Evolutionary conservation across 2,113 vertebrate genomes (phyloP).

Genomic region (Catagonus wagneri): DNA sequence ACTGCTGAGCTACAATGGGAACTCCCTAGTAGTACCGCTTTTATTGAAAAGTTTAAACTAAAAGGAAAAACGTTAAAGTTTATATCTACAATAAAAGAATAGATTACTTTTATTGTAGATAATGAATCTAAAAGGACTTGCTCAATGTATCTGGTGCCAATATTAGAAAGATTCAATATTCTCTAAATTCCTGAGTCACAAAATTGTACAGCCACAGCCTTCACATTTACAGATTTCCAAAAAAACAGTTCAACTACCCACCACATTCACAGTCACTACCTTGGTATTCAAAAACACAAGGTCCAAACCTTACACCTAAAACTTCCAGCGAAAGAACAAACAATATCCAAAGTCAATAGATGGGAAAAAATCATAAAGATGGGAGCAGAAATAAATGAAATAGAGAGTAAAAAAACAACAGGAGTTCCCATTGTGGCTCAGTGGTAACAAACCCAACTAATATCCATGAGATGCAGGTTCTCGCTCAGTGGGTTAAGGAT

Average conservation of each 20-base stretch:
- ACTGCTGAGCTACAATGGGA: no score
- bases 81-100: neutral
- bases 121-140: neutral
- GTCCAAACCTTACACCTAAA: no score
- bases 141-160: neutral
- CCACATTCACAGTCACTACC: neutral
- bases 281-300: neutral
- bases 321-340: no score
- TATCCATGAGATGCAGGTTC: no score
- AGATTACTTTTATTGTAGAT: neutral
- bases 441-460: no score
- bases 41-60: neutral
- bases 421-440: no score
- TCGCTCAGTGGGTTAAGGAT: no score
- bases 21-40: neutral
- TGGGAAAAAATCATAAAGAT: no score
- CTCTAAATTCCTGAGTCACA: neutral
- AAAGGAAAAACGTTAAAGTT: neutral
- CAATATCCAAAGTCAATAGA: no score
- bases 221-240: neutral
- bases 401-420: no score
- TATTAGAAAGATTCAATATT: neutral
- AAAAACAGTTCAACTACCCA: neutral
- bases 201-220: neutral
- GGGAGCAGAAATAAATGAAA: no score